Percentiles rank a stretch among this genome's conserved stretches.
These are phyloP conservation scores for Prorops nasuta DNA, from an alignment of 1,140 invertebrate species.

Conservation along the genomic window DNA sequence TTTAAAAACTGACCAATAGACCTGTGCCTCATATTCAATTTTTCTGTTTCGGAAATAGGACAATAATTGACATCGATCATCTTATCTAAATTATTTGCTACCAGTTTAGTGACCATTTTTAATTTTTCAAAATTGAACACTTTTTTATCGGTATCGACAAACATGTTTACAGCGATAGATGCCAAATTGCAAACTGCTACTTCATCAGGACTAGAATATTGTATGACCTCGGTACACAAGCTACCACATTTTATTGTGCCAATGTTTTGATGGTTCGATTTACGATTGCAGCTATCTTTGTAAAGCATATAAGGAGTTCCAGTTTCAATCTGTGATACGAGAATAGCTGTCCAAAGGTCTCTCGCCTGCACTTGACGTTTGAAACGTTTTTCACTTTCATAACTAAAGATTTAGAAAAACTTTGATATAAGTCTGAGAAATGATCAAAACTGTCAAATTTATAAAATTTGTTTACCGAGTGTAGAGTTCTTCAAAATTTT, in stretches of 20 bases:
- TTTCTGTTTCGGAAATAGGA: slow-evolving; percentile 84
- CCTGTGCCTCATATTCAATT: slow-evolving; percentile 88
- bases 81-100: slow-evolving; percentile 93
- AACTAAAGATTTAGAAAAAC: no score
- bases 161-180: slow-evolving; percentile 97
- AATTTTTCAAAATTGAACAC: slow-evolving; percentile 90
- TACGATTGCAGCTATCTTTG: slow-evolving; percentile 96
- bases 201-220: slow-evolving; percentile 90
- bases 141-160: slow-evolving; percentile 73
- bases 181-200: slow-evolving; percentile 98
- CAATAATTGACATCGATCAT: slow-evolving; percentile 98
- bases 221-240: slow-evolving; percentile 96
- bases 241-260: slow-evolving; percentile 99
- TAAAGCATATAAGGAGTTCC: slow-evolving; percentile 99
- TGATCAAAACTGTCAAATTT: neutral
- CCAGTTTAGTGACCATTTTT: slow-evolving; percentile 83
- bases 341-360: slow-evolving; percentile 91
- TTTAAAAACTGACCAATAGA: slow-evolving; percentile 71
- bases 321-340: slow-evolving; percentile 96
- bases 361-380: slow-evolving; percentile 81
- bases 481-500: slow-evolving; percentile 94
- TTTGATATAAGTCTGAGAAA: neutral
- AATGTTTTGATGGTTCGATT: slow-evolving; percentile 98
- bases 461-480: slow-evolving; percentile 58
- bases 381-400: slow-evolving; percentile 81